These are phyloP conservation scores for Zaprionus taronus DNA, from an alignment of 1,140 invertebrate genomes.

Conservation along the genomic window DNA sequence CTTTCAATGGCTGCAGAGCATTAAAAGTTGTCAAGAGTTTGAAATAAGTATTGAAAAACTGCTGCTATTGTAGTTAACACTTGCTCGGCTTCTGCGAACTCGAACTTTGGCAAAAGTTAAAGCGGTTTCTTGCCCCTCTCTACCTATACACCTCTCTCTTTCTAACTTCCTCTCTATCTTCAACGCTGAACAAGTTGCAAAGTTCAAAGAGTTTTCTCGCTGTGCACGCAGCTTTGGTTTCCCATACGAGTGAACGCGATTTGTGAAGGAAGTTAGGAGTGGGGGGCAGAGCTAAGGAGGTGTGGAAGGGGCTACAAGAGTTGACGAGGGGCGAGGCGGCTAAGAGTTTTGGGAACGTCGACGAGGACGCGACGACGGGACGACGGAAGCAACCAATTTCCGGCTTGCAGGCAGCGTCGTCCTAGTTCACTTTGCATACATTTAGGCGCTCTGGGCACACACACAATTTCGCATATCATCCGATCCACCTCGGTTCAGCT, in stretches of 20 bases:
- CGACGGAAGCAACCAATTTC: constrained; percentile 72
- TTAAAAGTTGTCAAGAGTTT: neutral
- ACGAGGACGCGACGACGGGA: constrained; percentile 32
- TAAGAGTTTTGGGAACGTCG: neutral
- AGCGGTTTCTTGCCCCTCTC: neutral
- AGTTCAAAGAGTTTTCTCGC: neutral
- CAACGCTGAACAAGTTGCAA: neutral
- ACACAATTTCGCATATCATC: constrained; percentile 14
- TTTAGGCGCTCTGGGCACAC: constrained; percentile 39
- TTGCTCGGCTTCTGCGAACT: neutral
- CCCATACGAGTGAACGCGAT: constrained; percentile 1
- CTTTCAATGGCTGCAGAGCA: neutral
- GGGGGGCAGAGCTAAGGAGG: neutral
- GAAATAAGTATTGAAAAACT: neutral
- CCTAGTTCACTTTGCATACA: constrained; percentile 52
- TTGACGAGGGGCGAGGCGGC: neutral
- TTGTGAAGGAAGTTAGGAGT: neutral
- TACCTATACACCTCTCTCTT: neutral
- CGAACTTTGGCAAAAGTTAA: neutral
- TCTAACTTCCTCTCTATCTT: neutral
- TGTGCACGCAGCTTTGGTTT: constrained; percentile 8
- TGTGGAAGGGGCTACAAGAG: neutral
- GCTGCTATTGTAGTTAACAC: constrained; percentile 2
- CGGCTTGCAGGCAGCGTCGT: constrained; percentile 47
- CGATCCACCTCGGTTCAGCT: neutral